Percentiles rank a stretch among this genome's conserved stretches.
These are phyloP conservation scores for Triops longicaudatus DNA, from an alignment of 1,140 invertebrate genomes.

Conservation along the genomic window DNA sequence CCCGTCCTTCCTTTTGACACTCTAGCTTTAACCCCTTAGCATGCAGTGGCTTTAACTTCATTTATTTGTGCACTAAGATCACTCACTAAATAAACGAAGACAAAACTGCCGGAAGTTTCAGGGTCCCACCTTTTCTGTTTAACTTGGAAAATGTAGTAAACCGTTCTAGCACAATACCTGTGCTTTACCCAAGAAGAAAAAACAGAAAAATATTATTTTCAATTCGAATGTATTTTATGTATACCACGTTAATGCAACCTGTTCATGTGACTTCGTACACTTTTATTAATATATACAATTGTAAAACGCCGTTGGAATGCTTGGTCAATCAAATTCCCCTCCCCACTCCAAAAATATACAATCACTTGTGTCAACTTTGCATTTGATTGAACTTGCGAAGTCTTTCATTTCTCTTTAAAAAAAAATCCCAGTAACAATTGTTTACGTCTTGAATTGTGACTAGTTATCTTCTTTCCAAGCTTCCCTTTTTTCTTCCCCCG, in stretches of 20 bases:
- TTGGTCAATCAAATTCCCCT: background rate
- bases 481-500: background rate
- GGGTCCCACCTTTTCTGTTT: too few relatives aligned
- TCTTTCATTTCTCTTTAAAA: background rate
- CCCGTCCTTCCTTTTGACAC: too few relatives aligned
- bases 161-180: too few relatives aligned
- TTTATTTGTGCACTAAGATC: too few relatives aligned
- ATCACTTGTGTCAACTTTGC: background rate
- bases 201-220: background rate
- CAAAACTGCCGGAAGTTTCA: too few relatives aligned
- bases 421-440: background rate
- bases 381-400: background rate
- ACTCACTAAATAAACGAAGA: too few relatives aligned
- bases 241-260: background rate
- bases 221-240: background rate
- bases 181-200: too few relatives aligned
- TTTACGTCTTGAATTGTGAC: slow-evolving; percentile 15
- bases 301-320: background rate
- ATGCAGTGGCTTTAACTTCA: too few relatives aligned
- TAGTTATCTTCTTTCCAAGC: background rate
- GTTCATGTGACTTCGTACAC: background rate
- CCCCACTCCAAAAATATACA: background rate
- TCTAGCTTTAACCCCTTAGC: too few relatives aligned
- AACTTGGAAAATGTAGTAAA: too few relatives aligned
- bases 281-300: background rate